Conservation (phyloP, 2,797 vertebrate genomes). For the Paratrypauchen microcephalus region DNA sequence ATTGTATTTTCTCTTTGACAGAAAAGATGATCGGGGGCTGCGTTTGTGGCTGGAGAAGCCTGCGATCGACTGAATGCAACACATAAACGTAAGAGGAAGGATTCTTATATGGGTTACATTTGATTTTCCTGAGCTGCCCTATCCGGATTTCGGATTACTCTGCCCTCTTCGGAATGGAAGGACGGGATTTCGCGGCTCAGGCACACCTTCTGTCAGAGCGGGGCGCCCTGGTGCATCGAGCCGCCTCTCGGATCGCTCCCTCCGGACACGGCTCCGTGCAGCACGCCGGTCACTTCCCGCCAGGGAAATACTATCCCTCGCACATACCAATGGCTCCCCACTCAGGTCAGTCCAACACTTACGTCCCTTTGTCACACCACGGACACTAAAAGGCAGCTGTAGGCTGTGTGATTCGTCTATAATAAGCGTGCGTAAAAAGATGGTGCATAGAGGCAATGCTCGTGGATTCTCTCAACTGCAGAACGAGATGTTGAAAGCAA, state of each 20-base stretch:
- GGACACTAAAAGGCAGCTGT: conserved; percentile 7
- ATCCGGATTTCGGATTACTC: conserved; percentile 79
- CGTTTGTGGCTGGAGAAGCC: conserved; percentile 72
- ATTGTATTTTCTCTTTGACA: conserved; percentile 53
- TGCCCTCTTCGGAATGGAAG: conserved; percentile 87
- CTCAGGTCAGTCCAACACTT: conserved; percentile 82
- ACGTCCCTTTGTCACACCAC: conserved; percentile 8
- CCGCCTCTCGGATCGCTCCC: conserved; percentile 86
- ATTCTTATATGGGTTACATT: conserved; percentile 81
- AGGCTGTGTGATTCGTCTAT: background rate
- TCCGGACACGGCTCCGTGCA: conserved; percentile 86
- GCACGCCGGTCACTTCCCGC: conserved; percentile 88
- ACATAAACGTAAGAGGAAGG: conserved; percentile 71
- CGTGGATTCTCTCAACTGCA: conserved; percentile 24
- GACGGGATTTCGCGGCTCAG: conserved; percentile 93
- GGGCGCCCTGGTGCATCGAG: conserved; percentile 88
- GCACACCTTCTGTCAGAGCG: conserved; percentile 92
- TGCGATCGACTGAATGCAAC: conserved; percentile 74
- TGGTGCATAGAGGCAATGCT: conserved; percentile 30
- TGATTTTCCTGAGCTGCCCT: conserved; percentile 70
- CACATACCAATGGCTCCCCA: conserved; percentile 95
- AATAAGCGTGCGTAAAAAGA: conserved; percentile 31
- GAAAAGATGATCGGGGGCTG: conserved; percentile 81
- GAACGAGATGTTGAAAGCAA: conserved; percentile 33
- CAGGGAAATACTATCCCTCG: conserved; percentile 93